Evolutionary conservation across 2,797 vertebrate genomes (phyloP).

Genomic region (Urophycis tenuis): DNA sequence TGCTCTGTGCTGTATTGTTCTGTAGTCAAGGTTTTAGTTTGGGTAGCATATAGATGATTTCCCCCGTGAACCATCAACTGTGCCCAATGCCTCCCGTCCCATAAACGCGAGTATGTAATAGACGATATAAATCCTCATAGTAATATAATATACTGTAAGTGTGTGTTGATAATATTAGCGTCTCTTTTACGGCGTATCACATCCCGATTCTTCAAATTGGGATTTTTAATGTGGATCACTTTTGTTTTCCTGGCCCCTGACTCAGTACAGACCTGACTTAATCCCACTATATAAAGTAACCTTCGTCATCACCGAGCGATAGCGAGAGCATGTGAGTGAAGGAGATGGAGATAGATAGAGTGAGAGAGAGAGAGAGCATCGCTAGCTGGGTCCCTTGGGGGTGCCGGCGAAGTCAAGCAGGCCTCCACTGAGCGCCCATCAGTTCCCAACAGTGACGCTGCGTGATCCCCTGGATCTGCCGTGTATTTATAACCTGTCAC

Average conservation of each 20-base stretch:
- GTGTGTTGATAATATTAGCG: constrained; percentile 1
- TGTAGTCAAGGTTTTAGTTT: neutral
- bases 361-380: neutral
- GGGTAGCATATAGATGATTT: neutral
- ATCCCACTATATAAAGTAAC: neutral
- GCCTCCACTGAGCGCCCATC: constrained; percentile 64
- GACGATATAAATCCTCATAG: neutral
- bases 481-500: constrained; percentile 72
- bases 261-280: neutral
- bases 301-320: neutral
- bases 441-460: constrained; percentile 69
- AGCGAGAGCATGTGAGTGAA: neutral
- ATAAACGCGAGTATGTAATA: neutral
- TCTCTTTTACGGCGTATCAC: neutral
- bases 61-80: neutral
- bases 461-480: constrained; percentile 59
- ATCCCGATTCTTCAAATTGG: neutral
- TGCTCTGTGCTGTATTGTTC: neutral
- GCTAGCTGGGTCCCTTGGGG: constrained; percentile 31
- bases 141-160: neutral
- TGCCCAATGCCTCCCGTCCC: neutral
- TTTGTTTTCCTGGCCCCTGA: constrained; percentile 1
- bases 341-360: neutral
- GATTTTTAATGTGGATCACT: neutral
- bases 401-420: constrained; percentile 43